A percentile compares a stretch with the other conserved stretches of the same genome.
phyloP scores from a whole-genome alignment of 2,888 invertebrate species.

The Sphaerophoria rueppellii region DNA sequence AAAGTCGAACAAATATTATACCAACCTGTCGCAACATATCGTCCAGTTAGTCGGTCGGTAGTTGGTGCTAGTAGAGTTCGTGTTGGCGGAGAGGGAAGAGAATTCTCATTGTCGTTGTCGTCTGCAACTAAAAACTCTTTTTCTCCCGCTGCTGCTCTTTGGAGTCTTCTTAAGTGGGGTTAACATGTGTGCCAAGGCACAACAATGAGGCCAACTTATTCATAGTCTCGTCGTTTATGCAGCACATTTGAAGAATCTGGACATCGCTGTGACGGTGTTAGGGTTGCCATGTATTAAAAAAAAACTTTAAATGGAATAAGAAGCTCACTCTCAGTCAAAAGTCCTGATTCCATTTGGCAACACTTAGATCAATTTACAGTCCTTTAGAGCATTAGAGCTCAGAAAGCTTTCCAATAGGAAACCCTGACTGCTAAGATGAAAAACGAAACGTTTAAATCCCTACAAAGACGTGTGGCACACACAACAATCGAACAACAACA shows the following conservation, averaged over 20 bases:
- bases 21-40: constrained; percentile 70
- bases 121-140: not conserved
- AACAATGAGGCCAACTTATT: constrained; percentile 67
- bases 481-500: constrained; percentile 14
- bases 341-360: not conserved
- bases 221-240: constrained; percentile 25
- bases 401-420: not conserved
- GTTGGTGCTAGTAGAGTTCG: not conserved
- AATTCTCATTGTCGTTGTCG: not conserved
- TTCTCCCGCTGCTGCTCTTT: not conserved
- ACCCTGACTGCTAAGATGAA: not conserved
- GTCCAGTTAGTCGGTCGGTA: constrained; percentile 23
- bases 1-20: constrained; percentile 64
- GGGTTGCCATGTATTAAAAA: constrained; percentile 6
- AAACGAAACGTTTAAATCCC: constrained; percentile 32
- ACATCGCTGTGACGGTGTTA: constrained; percentile 26
- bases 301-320: too few relatives aligned
- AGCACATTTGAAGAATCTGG: constrained; percentile 31
- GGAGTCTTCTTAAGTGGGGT: not conserved
- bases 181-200: constrained; percentile 46
- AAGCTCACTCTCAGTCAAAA: too few relatives aligned
- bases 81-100: not conserved
- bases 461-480: constrained; percentile 62
- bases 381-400: not conserved
- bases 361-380: constrained; percentile 7